These are phyloP conservation scores for Chalcosyrphus nemorum DNA, from an alignment of 2,888 invertebrate species.

Conservation along the genomic window DNA sequence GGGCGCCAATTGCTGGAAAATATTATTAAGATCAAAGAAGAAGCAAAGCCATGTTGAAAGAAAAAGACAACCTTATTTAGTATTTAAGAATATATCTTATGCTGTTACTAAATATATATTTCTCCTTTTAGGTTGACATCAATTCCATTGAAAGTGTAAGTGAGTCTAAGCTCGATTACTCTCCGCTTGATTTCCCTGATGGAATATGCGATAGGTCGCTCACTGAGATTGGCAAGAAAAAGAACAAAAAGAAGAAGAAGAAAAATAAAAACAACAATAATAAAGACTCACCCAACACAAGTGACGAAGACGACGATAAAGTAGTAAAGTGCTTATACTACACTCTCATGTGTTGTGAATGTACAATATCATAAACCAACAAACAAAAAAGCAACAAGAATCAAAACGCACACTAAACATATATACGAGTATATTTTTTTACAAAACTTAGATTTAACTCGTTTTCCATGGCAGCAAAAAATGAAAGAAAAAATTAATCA, in stretches of 20 bases:
- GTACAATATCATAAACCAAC: slow-evolving; percentile 79
- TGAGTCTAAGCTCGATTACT: slow-evolving; percentile 64
- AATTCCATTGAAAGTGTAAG: slow-evolving; percentile 80
- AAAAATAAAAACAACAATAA: slow-evolving; percentile 73
- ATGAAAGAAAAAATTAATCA: background rate
- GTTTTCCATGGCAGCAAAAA: slow-evolving; percentile 59
- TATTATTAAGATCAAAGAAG: too few species aligned
- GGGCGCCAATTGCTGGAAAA: too few species aligned
- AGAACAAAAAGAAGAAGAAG: slow-evolving; percentile 78
- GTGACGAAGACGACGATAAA: slow-evolving; percentile 78
- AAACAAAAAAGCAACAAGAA: slow-evolving; percentile 41
- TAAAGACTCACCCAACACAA: background rate
- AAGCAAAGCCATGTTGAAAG: too few species aligned
- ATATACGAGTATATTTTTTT: slow-evolving; percentile 55
- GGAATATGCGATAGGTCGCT: slow-evolving; percentile 71
- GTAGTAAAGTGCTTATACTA: slow-evolving; percentile 81
- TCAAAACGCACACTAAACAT: slow-evolving; percentile 27
- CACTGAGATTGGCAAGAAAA: slow-evolving; percentile 74
- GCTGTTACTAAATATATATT: background rate
- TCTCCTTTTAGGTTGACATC: slow-evolving; percentile 77
- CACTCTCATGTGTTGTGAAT: slow-evolving; percentile 82
- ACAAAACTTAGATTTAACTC: slow-evolving; percentile 49
- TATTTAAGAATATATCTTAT: too few species aligned
- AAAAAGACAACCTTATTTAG: too few species aligned
- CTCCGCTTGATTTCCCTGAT: slow-evolving; percentile 63